A percentile compares a stretch with the other conserved stretches of the same genome.
These are phyloP conservation scores for Pollenia angustigena DNA, from an alignment of 2,888 invertebrate genomes.

Conservation along the genomic window DNA sequence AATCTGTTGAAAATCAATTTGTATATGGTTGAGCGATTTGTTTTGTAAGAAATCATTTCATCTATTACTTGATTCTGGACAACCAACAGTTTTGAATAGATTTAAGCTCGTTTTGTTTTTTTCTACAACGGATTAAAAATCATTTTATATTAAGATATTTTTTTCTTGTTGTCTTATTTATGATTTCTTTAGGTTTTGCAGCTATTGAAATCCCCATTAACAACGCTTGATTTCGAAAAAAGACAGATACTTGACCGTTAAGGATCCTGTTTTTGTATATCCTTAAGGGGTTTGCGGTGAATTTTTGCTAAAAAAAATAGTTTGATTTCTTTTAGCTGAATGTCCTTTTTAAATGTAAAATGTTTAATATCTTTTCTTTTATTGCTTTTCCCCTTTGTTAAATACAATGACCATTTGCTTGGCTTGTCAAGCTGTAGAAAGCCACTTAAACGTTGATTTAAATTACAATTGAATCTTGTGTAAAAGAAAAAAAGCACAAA, in stretches of 20 bases:
- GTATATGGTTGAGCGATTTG: slow-evolving; percentile 65
- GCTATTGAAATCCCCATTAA: slow-evolving; percentile 17
- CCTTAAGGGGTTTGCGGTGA: slow-evolving; percentile 27
- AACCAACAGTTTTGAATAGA: background rate
- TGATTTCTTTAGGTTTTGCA: slow-evolving; percentile 36
- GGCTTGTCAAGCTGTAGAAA: slow-evolving; percentile 60
- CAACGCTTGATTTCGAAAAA: slow-evolving; percentile 41
- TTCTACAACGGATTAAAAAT: slow-evolving; percentile 11
- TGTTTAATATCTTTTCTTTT: background rate
- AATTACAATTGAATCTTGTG: slow-evolving; percentile 67
- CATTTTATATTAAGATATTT: background rate
- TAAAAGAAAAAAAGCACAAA: background rate
- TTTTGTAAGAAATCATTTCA: slow-evolving; percentile 60
- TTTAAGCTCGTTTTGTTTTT: background rate
- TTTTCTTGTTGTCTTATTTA: slow-evolving; percentile 29
- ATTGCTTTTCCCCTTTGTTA: slow-evolving; percentile 2
- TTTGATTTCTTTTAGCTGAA: slow-evolving; percentile 8
- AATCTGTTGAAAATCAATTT: slow-evolving; percentile 72
- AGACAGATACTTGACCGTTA: slow-evolving; percentile 51
- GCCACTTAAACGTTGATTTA: slow-evolving; percentile 67
- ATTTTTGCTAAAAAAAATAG: background rate
- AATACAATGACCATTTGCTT: slow-evolving; percentile 51
- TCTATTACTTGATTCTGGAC: background rate
- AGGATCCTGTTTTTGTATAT: slow-evolving; percentile 15
- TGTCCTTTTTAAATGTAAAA: slow-evolving; percentile 28